Conservation (phyloP, 92 coral and sea anemone genomes). For the Nematostella vectensis region DNA sequence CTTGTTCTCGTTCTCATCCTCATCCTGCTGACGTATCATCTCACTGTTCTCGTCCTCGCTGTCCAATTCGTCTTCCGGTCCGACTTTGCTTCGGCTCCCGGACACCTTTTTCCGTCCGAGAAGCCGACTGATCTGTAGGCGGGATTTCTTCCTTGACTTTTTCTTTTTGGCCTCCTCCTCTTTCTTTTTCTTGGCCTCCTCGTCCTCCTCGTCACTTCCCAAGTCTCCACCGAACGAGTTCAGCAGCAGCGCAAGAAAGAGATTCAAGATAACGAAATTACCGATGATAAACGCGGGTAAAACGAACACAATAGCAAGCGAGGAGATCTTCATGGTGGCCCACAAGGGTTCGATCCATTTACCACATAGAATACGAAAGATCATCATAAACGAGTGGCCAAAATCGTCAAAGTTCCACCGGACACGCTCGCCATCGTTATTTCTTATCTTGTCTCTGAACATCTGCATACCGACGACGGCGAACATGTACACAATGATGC, state of each 20-base stretch:
- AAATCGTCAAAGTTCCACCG: constrained; percentile 92
- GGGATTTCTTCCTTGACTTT: constrained; percentile 31
- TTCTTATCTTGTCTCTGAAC: constrained; percentile 40
- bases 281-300: constrained; percentile 92
- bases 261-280: constrained; percentile 85
- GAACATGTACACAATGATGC: constrained; percentile 89
- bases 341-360: constrained; percentile 98
- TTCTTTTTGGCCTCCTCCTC: constrained; percentile 49
- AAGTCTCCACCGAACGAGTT: constrained; percentile 87
- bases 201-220: constrained; percentile 69
- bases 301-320: constrained; percentile 60
- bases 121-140: constrained; percentile 25
- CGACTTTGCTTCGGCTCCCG: constrained; percentile 79
- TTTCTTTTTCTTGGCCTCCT: constrained; percentile 63
- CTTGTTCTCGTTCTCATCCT: constrained; percentile 49
- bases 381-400: constrained; percentile 95
- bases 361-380: constrained; percentile 91
- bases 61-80: constrained; percentile 66
- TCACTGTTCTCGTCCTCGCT: constrained; percentile 50
- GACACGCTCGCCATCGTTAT: constrained; percentile 14
- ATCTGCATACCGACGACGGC: constrained; percentile 99
- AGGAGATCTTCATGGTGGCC: constrained; percentile 79
- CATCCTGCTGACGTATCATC: constrained; percentile 58
- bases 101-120: constrained; percentile 48
- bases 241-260: constrained; percentile 92